These are phyloP conservation scores for Oncorhynchus clarkii DNA, from an alignment of 2,113 vertebrate genomes.

Conservation along the genomic window DNA sequence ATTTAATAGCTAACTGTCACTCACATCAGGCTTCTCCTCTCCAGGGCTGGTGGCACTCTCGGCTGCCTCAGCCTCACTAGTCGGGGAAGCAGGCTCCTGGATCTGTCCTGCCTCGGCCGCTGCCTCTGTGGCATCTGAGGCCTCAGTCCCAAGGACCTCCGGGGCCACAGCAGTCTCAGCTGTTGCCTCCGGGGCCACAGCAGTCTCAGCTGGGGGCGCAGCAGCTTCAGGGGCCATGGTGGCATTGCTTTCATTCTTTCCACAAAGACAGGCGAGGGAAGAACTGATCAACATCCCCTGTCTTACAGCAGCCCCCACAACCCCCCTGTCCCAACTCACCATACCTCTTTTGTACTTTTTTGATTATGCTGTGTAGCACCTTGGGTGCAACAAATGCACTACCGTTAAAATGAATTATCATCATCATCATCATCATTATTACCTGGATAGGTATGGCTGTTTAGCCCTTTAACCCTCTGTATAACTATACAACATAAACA, in stretches of 20 bases:
- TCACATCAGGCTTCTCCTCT: conserved; percentile 81
- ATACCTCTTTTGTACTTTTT: no score
- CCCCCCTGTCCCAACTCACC: no score
- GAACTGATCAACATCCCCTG: neutral
- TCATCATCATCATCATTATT: no score
- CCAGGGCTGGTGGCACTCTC: conserved; percentile 37
- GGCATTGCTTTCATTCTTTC: conserved; percentile 51
- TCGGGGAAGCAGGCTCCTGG: neutral
- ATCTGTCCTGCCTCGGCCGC: conserved; percentile 25
- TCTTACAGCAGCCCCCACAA: neutral
- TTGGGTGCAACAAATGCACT: no score
- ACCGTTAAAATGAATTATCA: no score
- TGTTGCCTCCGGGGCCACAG: conserved; percentile 46
- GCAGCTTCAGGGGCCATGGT: conserved; percentile 7
- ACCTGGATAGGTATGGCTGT: no score
- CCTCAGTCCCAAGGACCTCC: conserved; percentile 14
- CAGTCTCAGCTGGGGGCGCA: neutral
- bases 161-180: conserved; percentile 51
- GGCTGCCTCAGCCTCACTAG: conserved; percentile 22
- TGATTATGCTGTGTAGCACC: no score
- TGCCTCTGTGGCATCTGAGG: conserved; percentile 34
- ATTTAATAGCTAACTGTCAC: conserved; percentile 42
- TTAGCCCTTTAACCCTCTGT: no score
- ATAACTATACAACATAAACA: no score
- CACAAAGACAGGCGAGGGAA: conserved; percentile 26